Evolutionary conservation across 2,797 vertebrate species (phyloP).

Genomic region (Muraenolepis orangiensis): DNA sequence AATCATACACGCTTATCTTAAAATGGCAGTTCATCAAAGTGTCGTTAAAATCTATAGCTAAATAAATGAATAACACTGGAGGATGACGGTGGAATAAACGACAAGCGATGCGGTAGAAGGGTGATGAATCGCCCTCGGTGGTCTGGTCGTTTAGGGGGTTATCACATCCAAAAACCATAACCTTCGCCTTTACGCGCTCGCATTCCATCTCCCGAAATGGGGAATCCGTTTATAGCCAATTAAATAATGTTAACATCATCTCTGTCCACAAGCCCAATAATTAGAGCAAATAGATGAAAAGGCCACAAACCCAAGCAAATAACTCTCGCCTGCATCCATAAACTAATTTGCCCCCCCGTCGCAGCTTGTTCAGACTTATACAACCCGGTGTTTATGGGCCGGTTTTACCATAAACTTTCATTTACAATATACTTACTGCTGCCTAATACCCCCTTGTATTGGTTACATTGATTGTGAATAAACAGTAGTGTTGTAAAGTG

Average conservation of each 20-base stretch:
- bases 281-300: slow-evolving; percentile 49
- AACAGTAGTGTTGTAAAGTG: slow-evolving; percentile 73
- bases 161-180: not conserved
- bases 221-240: slow-evolving; percentile 7
- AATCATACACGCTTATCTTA: not conserved
- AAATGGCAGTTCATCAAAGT: not conserved
- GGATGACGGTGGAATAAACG: not conserved
- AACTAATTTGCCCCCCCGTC: slow-evolving; percentile 27
- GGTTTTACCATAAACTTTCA: slow-evolving; percentile 77
- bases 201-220: not conserved
- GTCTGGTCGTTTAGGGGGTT: not conserved
- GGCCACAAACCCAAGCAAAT: slow-evolving; percentile 43
- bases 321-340: slow-evolving; percentile 49
- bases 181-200: not conserved
- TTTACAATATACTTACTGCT: slow-evolving; percentile 74
- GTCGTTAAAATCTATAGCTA: not conserved
- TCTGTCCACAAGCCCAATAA: slow-evolving; percentile 35
- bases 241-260: slow-evolving; percentile 29
- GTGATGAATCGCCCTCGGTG: not conserved
- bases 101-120: not conserved
- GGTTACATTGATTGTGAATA: slow-evolving; percentile 72
- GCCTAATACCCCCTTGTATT: slow-evolving; percentile 70
- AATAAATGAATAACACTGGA: too few species aligned
- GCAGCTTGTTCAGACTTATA: slow-evolving; percentile 53
- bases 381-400: slow-evolving; percentile 70